Conservation (phyloP, 2,113 vertebrate species). For the Chionis minor region DNA sequence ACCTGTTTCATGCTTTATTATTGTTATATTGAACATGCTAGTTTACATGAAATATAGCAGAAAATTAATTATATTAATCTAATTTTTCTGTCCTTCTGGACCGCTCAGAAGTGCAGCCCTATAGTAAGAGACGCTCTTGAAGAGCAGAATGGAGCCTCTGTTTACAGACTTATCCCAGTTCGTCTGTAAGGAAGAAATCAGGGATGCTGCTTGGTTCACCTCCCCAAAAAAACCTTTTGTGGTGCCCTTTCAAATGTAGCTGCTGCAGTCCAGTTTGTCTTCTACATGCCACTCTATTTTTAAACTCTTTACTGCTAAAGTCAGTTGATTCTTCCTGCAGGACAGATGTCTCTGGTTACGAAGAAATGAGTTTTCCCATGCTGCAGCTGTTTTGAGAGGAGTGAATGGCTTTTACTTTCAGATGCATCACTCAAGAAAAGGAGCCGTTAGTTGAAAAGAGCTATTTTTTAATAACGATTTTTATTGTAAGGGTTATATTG, state of each 20-base stretch:
- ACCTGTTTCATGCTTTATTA: not conserved
- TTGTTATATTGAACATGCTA: not conserved
- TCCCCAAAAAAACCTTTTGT: not conserved
- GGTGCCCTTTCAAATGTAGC: not conserved
- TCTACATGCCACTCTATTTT: not conserved
- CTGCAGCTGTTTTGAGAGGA: not conserved
- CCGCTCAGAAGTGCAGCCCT: accelerated
- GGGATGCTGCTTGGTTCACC: not conserved
- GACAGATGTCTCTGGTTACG: not conserved
- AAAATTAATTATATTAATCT: not conserved
- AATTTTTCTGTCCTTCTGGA: not conserved
- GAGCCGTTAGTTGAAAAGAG: not conserved
- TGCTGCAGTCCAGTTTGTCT: not conserved
- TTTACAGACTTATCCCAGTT: not conserved
- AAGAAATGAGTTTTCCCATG: not conserved
- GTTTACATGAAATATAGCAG: not conserved
- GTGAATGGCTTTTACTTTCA: not conserved
- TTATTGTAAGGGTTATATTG: not conserved
- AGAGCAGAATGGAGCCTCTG: not conserved
- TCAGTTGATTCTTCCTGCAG: not conserved
- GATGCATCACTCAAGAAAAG: not conserved
- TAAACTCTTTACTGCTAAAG: not conserved
- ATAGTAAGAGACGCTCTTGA: not conserved
- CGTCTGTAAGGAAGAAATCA: not conserved
- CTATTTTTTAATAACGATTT: not conserved